Percentiles rank a stretch among this genome's conserved stretches.
phyloP scores from a whole-genome alignment of 30 jellyfish, hydroid and myxozoan genomes.

The Aurelia sp. region DNA sequence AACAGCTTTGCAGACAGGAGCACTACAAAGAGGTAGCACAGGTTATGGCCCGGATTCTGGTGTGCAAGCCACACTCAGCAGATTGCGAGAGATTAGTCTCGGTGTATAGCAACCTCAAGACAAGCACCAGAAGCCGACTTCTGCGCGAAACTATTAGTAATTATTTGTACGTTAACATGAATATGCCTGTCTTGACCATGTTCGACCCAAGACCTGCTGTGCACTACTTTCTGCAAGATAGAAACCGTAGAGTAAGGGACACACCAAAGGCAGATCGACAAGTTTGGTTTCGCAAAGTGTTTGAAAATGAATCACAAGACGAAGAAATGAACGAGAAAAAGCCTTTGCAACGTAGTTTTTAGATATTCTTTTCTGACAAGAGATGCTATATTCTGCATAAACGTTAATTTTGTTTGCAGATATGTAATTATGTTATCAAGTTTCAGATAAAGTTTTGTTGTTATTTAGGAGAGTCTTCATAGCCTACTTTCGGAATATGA shows the following conservation, averaged over 20 bases:
- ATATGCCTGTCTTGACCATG: slow-evolving; percentile 39
- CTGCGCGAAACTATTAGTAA: slow-evolving; percentile 17
- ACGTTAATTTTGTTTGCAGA: too few relatives aligned
- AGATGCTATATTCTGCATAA: too few relatives aligned
- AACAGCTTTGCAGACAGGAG: slow-evolving; percentile 25
- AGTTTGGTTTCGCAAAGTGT: slow-evolving; percentile 28
- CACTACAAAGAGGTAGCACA: slow-evolving; percentile 50
- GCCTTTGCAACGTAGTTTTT: slow-evolving; percentile 34
- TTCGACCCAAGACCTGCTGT: slow-evolving; percentile 26
- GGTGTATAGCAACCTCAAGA: slow-evolving; percentile 43
- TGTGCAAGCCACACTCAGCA: slow-evolving; percentile 44
- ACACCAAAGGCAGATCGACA: slow-evolving; percentile 42
- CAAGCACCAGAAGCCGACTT: slow-evolving; percentile 38
- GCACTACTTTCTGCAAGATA: slow-evolving; percentile 30
- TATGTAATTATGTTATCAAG: not conserved
- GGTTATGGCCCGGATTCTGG: slow-evolving; percentile 37
- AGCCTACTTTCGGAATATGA: slow-evolving; percentile 24
- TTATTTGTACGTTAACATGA: slow-evolving; percentile 21
- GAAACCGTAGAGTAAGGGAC: slow-evolving; percentile 29
- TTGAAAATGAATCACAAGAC: slow-evolving; percentile 25
- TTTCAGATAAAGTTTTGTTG: slow-evolving; percentile 8
- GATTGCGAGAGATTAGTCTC: slow-evolving; percentile 33
- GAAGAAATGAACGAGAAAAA: not conserved
- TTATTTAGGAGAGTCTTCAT: slow-evolving; percentile 19
- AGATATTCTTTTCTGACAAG: too few relatives aligned